Percentiles rank a stretch among this genome's conserved stretches.
Evolutionary conservation across 2,888 invertebrate genomes (phyloP).

Genomic region (Drosophila formosana): DNA sequence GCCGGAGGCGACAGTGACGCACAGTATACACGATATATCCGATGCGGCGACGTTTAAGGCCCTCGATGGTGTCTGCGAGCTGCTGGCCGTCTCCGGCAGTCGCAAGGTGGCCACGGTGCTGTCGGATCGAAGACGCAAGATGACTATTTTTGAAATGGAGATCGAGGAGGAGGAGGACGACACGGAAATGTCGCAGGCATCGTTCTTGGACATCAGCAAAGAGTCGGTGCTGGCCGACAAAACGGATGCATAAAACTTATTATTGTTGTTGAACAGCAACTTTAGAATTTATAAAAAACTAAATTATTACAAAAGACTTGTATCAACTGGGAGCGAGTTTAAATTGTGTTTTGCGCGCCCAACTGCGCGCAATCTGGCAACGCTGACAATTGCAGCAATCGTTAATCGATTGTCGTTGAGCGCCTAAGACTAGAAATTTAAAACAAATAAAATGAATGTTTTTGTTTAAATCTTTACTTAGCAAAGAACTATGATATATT

Average conservation of each 20-base stretch:
- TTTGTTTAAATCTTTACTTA: conserved; percentile 45
- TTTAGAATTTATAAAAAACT: neutral
- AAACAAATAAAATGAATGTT: neutral
- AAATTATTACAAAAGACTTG: no score
- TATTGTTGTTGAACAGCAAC: neutral
- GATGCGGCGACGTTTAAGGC: conserved; percentile 86
- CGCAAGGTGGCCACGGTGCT: conserved; percentile 92
- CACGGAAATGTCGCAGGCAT: conserved; percentile 86
- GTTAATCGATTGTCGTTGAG: neutral
- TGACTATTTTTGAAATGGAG: conserved; percentile 96
- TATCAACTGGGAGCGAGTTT: no score
- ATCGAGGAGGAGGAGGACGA: conserved; percentile 96
- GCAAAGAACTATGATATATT: conserved; percentile 46
- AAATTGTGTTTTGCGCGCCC: no score
- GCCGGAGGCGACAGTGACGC: conserved; percentile 81
- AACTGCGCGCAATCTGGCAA: neutral
- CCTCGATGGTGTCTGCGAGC: conserved; percentile 88
- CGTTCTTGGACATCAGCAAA: conserved; percentile 83
- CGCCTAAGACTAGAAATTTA: neutral
- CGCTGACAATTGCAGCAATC: neutral
- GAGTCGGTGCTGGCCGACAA: conserved; percentile 74
- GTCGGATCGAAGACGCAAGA: conserved; percentile 91
- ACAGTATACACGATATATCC: conserved; percentile 86
- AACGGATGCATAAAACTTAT: conserved; percentile 23
- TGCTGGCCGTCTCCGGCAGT: conserved; percentile 94